Evolutionary conservation across 2,113 vertebrate genomes (phyloP), one percentile per base, ranked within the genome.

Genomic region (Eurystomus gularis): DNA sequence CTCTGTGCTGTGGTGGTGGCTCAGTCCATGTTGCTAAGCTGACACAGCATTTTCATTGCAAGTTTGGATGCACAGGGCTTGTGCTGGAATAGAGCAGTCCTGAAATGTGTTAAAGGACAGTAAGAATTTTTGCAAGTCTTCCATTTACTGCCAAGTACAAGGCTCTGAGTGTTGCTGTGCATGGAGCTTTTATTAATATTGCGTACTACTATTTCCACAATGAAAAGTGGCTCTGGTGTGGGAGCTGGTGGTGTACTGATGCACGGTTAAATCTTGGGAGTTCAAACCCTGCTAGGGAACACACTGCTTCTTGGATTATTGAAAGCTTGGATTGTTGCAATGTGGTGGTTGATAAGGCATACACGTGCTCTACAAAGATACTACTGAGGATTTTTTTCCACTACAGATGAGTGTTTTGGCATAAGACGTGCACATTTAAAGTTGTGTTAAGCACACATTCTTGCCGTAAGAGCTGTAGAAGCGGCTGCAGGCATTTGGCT

Each of bases 401-500:
- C 48, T 85, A 86, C 84, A 87, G 61, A 87, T 96, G 91, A 76
- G 19, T 89, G 78, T 95, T 95, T 94, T 94, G 87, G 88, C 82
- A 57, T 55, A 79, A 93, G 82, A 55, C 84, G 13, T 7, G 6
- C 68, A 79, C 68, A 54, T 91, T 93, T 77, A 49, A 90, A 86
- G 88, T 88, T 95, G 88, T 83, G 60, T 72, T 90, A 83, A 90
- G 83, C 76, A 82, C 91, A 71, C 52, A 17, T 89, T 91, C 69
- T 84, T 92, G 80, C 95, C 89, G 72, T 68, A 86, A 82, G 86
- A 86, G 73, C 81, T 90, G 86, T 80, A 95, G 93, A 95, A 91
- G 94, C 60, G 29, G 95, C 94, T 94, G 76, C 88, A 92, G 86
- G 76, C 92, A 91, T 92, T 95, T 91, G 88, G 93, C 93, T 94